Percentiles rank a stretch among this genome's conserved stretches.
Evolutionary conservation across 2,113 vertebrate genomes (phyloP).

Genomic region (Hemibagrus wyckioides): DNA sequence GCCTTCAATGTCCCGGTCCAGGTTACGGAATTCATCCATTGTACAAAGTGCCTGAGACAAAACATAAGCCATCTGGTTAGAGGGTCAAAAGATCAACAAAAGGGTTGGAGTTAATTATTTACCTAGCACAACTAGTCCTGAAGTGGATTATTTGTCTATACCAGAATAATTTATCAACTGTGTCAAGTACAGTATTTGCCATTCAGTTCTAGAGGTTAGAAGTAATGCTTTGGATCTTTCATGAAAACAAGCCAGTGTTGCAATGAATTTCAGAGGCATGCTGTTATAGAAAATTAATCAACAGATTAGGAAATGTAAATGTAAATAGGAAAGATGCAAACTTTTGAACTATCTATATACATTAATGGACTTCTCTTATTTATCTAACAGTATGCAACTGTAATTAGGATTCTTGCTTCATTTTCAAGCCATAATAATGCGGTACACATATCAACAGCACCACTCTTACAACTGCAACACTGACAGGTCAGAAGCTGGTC

Average conservation of each 20-base stretch:
- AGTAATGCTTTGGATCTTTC: neutral
- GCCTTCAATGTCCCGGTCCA: slow-evolving; percentile 91
- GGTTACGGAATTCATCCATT: slow-evolving; percentile 88
- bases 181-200: neutral
- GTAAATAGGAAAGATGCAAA: neutral
- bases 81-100: neutral
- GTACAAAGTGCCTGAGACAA: slow-evolving; percentile 79
- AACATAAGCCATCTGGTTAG: neutral
- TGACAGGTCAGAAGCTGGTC: neutral
- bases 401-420: neutral
- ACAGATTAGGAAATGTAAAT: neutral
- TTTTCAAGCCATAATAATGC: neutral
- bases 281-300: neutral
- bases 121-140: neutral
- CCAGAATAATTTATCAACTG: neutral
- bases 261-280: neutral
- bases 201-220: neutral
- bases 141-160: neutral
- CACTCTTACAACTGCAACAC: neutral
- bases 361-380: neutral
- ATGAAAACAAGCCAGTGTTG: neutral
- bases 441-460: neutral
- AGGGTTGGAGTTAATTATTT: neutral
- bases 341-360: neutral
- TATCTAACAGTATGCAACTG: neutral